These are phyloP conservation scores for Tenthredo scrophulariae DNA, from an alignment of 2,888 invertebrate species.

Conservation along the genomic window DNA sequence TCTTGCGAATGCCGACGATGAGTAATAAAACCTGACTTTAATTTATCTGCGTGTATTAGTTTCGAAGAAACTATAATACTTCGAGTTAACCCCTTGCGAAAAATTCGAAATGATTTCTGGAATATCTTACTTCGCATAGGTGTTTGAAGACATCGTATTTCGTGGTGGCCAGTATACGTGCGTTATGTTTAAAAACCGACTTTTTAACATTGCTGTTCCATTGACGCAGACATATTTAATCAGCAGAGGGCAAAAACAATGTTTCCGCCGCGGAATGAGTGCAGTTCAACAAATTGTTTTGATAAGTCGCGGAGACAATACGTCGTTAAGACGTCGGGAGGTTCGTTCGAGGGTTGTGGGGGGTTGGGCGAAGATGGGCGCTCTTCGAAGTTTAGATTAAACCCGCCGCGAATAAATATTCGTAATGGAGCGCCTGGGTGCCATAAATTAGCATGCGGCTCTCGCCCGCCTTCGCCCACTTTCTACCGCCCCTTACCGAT, in stretches of 20 bases:
- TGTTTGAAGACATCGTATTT: neutral
- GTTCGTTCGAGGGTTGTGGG: constrained; percentile 50
- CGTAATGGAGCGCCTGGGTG: constrained; percentile 78
- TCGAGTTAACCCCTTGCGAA: neutral
- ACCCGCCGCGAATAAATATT: constrained; percentile 78
- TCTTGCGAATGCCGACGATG: neutral
- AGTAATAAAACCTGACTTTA: neutral
- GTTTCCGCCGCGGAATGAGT: constrained; percentile 62
- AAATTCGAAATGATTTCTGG: neutral
- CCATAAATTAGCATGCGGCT: constrained; percentile 78
- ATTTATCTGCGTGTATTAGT: neutral
- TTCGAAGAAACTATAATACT: neutral
- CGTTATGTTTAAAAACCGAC: neutral
- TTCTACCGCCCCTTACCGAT: constrained; percentile 48
- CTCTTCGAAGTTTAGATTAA: constrained; percentile 78
- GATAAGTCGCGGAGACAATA: constrained; percentile 77
- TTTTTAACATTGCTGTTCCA: neutral
- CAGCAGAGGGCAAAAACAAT: constrained; percentile 61
- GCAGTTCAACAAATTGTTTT: constrained; percentile 75
- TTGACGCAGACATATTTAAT: constrained; percentile 66
- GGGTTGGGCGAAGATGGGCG: constrained; percentile 62
- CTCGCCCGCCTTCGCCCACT: constrained; percentile 59
- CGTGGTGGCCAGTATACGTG: neutral
- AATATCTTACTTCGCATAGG: neutral
- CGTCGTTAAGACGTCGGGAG: constrained; percentile 75